A percentile compares a stretch with the other conserved stretches of the same genome.
Conservation (phyloP, 2,888 invertebrate genomes). For the Drosophila bunnanda region DNA sequence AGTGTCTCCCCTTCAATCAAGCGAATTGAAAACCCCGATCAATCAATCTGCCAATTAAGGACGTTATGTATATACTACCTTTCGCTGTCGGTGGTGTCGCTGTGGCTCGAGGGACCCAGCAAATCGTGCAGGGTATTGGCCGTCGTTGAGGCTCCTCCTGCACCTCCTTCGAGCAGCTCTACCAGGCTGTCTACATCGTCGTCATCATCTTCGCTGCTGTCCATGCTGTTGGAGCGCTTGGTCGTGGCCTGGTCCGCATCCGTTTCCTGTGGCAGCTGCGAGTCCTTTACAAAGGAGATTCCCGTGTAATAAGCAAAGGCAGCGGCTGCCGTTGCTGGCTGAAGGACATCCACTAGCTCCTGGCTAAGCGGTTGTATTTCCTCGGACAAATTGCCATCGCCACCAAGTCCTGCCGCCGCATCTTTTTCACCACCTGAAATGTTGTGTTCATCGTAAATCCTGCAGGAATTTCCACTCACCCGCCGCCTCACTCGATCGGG, state of each 20-base stretch:
- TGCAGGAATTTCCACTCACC: background rate
- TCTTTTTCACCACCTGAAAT: constrained; percentile 2
- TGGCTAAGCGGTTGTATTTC: constrained; percentile 57
- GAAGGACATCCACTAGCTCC: constrained; percentile 65
- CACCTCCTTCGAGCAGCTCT: constrained; percentile 56
- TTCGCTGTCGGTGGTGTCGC: constrained; percentile 65
- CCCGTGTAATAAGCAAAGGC: constrained; percentile 77
- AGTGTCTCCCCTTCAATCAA: constrained; percentile 37
- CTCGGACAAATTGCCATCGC: constrained; percentile 14
- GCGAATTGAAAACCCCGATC: constrained; percentile 1
- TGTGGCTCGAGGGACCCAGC: constrained; percentile 64
- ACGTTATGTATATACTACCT: constrained; percentile 52
- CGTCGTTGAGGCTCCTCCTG: constrained; percentile 49
- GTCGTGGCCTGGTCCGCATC: constrained; percentile 35
- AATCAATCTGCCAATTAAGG: constrained; percentile 13
- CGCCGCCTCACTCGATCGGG: constrained; percentile 41
- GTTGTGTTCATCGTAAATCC: background rate
- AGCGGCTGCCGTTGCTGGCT: constrained; percentile 69
- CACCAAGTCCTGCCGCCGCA: background rate
- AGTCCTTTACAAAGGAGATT: constrained; percentile 76
- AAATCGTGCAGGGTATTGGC: constrained; percentile 66
- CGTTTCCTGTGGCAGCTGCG: constrained; percentile 46
- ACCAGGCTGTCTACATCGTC: constrained; percentile 70
- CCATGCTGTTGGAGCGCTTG: constrained; percentile 53
- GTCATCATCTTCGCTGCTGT: constrained; percentile 68